phyloP scores from a whole-genome alignment of 1,140 invertebrate species.

The Drosophila aff. region DNA sequence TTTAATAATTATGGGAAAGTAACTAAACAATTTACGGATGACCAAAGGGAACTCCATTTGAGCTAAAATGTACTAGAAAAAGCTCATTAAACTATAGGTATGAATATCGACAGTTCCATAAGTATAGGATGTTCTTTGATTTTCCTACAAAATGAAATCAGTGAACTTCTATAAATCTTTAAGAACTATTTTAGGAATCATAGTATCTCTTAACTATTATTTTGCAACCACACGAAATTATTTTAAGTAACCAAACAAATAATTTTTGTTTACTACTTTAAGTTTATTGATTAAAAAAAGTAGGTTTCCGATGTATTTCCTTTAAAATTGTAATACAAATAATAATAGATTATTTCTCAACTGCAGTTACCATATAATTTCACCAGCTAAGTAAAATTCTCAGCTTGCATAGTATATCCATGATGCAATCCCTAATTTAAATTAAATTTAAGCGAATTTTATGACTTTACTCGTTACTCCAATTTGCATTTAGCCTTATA shows the following conservation, averaged over 20 bases:
- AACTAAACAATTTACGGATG: neutral
- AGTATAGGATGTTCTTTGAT: no score
- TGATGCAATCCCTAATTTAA: constrained; percentile 53
- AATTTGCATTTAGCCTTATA: constrained; percentile 77
- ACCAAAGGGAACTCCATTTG: neutral
- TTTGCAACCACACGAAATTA: no score
- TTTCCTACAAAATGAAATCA: no score
- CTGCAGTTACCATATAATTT: no score
- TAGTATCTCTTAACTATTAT: no score
- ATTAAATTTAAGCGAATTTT: constrained; percentile 49
- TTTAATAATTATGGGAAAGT: neutral
- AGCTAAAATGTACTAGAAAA: neutral
- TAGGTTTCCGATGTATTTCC: neutral
- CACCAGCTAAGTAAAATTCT: constrained; percentile 16
- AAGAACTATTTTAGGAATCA: neutral
- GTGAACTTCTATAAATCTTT: no score
- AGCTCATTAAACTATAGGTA: neutral
- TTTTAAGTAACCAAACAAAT: no score
- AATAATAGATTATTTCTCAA: neutral
- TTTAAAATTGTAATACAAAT: neutral
- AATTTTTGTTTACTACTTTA: neutral
- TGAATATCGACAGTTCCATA: fast-evolving
- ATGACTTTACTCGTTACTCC: constrained; percentile 33
- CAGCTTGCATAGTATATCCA: constrained; percentile 13
- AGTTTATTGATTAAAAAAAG: neutral